Evolutionary conservation across 2,113 vertebrate species (phyloP).

Genomic region (Acanthisitta chloris): DNA sequence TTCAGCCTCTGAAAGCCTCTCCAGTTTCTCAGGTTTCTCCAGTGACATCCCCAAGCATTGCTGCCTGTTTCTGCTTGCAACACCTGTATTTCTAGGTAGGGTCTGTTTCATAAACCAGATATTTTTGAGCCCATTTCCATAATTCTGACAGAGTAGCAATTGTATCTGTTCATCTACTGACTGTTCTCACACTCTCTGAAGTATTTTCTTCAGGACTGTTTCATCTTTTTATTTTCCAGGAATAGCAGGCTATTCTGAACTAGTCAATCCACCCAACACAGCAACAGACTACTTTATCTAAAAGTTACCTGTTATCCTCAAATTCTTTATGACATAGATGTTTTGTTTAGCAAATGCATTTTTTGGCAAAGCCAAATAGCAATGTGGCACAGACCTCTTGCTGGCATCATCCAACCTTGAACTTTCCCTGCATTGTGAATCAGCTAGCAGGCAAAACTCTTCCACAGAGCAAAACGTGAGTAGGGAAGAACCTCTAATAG

Average conservation of each 20-base stretch:
- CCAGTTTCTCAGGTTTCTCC: neutral
- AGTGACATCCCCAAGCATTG: neutral
- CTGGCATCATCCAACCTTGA: neutral
- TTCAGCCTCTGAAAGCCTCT: neutral
- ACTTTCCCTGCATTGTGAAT: neutral
- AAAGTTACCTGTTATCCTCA: neutral
- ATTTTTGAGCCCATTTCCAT: neutral
- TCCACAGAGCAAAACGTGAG: neutral
- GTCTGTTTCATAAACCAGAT: neutral
- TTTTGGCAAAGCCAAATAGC: neutral
- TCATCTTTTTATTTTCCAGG: neutral
- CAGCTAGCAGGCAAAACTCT: neutral
- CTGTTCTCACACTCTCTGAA: neutral
- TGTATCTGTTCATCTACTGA: neutral
- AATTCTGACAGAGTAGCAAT: neutral
- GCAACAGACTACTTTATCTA: neutral
- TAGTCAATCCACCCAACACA: neutral
- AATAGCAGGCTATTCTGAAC: neutral
- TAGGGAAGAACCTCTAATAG: neutral
- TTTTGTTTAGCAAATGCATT: neutral
- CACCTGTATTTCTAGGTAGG: neutral
- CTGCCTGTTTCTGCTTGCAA: neutral
- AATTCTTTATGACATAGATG: neutral
- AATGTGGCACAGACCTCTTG: neutral
- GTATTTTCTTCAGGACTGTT: neutral